Conservation (phyloP, 1,140 invertebrate genomes). For the Frieseomelitta varia region DNA sequence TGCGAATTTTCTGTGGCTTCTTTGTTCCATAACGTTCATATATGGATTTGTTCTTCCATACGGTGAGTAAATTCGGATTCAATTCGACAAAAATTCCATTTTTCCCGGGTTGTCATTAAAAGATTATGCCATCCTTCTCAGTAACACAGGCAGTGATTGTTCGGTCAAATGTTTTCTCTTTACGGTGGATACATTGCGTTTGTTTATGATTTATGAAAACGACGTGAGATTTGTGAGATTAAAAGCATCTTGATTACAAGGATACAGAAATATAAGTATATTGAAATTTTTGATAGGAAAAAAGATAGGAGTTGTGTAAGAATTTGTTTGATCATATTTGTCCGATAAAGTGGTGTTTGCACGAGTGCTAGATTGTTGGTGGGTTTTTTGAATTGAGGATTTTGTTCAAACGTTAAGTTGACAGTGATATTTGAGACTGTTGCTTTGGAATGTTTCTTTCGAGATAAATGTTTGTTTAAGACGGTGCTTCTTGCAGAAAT, state of each 20-base stretch:
- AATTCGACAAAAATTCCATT: not conserved
- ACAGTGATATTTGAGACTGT: not conserved
- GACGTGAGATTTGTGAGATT: no score
- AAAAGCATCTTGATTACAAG: not conserved
- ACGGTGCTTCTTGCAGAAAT: not conserved
- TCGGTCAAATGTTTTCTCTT: not conserved
- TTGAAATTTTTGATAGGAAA: not conserved
- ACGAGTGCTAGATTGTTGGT: not conserved
- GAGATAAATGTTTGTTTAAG: not conserved
- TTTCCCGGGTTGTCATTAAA: not conserved
- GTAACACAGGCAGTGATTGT: not conserved
- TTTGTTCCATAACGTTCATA: slow-evolving; percentile 45
- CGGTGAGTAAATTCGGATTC: slow-evolving; percentile 53
- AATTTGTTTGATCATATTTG: not conserved
- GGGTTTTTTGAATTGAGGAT: no score
- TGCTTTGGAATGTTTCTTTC: not conserved
- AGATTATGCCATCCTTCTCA: no score
- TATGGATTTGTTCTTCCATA: slow-evolving; percentile 45
- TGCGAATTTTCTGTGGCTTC: slow-evolving; percentile 46
- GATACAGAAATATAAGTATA: not conserved
- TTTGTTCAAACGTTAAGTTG: not conserved
- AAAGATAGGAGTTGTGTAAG: not conserved
- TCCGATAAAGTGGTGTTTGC: not conserved
- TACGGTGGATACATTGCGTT: not conserved
- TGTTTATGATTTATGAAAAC: not conserved